A percentile compares a stretch with the other conserved stretches of the same genome.
These are phyloP conservation scores for Allobates femoralis DNA, from an alignment of 2,797 vertebrate species.

Conservation along the genomic window DNA sequence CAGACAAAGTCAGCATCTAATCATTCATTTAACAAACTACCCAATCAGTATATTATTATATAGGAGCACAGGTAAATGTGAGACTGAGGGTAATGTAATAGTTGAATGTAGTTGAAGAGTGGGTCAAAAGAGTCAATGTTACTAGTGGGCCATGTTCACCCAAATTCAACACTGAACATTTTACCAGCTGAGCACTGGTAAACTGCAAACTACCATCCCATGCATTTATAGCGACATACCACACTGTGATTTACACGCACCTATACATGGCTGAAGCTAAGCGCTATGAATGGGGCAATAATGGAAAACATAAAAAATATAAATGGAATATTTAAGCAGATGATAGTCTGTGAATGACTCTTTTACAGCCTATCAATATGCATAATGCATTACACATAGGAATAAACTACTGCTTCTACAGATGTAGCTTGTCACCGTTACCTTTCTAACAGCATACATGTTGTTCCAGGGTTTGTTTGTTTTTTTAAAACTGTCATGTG, in stretches of 20 bases:
- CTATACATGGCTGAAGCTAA: background rate
- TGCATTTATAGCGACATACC: background rate
- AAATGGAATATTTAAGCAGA: constrained; percentile 55
- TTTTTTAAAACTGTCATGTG: no score
- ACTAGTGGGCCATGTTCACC: no score
- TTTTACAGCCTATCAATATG: background rate
- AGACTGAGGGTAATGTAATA: no score
- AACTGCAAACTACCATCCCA: background rate
- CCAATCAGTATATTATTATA: no score
- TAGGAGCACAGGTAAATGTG: no score
- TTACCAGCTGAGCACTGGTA: background rate
- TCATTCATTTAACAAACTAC: no score
- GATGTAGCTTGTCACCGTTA: constrained; percentile 2
- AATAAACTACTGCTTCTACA: background rate
- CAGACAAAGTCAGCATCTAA: no score
- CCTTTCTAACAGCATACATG: background rate
- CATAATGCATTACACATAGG: constrained; percentile 2
- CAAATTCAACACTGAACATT: no score
- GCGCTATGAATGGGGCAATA: background rate
- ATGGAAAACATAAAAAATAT: constrained; percentile 5
- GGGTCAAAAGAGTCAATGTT: no score
- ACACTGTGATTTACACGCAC: background rate
- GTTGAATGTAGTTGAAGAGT: no score
- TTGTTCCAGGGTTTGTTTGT: no score
- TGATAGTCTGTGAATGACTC: constrained; percentile 16